phyloP scores from a whole-genome alignment of 92 coral and sea anemone species.

The Porites cylindrica region DNA sequence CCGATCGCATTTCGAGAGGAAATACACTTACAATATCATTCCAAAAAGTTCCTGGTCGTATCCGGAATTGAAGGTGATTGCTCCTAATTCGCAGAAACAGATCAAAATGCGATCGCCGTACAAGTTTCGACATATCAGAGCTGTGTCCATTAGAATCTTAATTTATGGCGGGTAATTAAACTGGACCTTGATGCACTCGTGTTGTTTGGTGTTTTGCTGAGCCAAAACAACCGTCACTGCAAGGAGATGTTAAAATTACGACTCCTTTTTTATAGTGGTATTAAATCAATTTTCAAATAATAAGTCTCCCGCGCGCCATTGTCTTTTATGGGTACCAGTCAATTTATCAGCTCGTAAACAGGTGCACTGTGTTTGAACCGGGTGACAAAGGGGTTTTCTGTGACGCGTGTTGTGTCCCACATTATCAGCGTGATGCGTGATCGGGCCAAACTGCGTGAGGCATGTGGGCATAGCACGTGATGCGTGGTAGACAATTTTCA shows the following conservation, averaged over 20 bases:
- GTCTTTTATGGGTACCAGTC: conserved; percentile 11
- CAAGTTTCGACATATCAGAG: conserved; percentile 52
- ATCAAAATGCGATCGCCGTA: conserved; percentile 76
- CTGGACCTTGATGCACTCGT: background rate
- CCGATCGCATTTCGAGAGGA: background rate
- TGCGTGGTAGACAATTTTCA: background rate
- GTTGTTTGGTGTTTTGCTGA: background rate
- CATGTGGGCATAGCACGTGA: background rate
- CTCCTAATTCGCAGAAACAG: conserved; percentile 69
- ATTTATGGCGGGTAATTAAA: too few species aligned
- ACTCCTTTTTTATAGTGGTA: background rate
- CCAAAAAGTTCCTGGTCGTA: conserved; percentile 69
- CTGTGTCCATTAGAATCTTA: too few species aligned
- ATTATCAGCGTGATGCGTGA: too few species aligned
- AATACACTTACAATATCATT: conserved; percentile 72
- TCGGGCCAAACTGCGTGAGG: too few species aligned
- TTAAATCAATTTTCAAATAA: background rate
- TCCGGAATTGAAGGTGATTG: conserved; percentile 45
- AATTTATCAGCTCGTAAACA: background rate
- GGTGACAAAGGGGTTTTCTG: too few species aligned
- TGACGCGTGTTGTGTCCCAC: too few species aligned
- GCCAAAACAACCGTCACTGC: background rate
- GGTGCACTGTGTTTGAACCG: background rate
- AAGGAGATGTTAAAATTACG: background rate
- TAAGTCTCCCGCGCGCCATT: background rate